A percentile compares a stretch with the other conserved stretches of the same genome.
phyloP scores from a whole-genome alignment of 2,797 vertebrate species.

The Tiaroga cobitis region DNA sequence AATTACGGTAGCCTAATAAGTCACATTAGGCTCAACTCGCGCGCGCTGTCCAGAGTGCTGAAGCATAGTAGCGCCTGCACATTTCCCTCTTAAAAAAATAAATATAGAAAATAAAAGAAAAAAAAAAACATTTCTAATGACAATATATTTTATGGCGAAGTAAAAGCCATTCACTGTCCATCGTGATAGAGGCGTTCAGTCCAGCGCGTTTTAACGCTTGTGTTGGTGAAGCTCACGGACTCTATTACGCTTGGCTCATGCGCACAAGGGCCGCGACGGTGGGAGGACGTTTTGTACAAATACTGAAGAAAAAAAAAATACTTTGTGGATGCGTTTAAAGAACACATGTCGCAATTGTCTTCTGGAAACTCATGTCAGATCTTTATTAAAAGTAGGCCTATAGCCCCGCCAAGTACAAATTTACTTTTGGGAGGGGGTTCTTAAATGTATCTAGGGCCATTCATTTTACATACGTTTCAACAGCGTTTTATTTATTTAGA shows the following conservation, averaged over 20 bases:
- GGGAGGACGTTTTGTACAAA: slow-evolving; percentile 36
- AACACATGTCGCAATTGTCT: neutral
- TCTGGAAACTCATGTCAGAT: neutral
- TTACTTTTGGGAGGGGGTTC: too few relatives aligned
- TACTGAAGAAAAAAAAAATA: neutral
- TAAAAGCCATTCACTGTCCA: neutral
- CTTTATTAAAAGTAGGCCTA: too few relatives aligned
- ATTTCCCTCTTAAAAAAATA: slow-evolving; percentile 12
- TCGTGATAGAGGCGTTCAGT: neutral
- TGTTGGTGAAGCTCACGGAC: slow-evolving; percentile 31
- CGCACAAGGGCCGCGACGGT: slow-evolving; percentile 55
- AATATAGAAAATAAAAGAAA: neutral
- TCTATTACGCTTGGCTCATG: slow-evolving; percentile 58
- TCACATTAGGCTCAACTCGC: slow-evolving; percentile 62
- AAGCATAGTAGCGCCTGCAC: slow-evolving; percentile 57
- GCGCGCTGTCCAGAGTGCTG: slow-evolving; percentile 81
- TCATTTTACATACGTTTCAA: too few relatives aligned
- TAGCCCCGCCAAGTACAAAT: too few relatives aligned
- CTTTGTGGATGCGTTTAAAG: neutral
- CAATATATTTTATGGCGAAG: neutral
- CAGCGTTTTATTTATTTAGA: too few relatives aligned
- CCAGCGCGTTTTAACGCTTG: slow-evolving; percentile 19
- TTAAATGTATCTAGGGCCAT: too few relatives aligned
- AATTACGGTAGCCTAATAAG: slow-evolving; percentile 60
- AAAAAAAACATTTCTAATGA: neutral